Conservation (phyloP, 2,888 invertebrate species). For the Oligia fasciuncula region DNA sequence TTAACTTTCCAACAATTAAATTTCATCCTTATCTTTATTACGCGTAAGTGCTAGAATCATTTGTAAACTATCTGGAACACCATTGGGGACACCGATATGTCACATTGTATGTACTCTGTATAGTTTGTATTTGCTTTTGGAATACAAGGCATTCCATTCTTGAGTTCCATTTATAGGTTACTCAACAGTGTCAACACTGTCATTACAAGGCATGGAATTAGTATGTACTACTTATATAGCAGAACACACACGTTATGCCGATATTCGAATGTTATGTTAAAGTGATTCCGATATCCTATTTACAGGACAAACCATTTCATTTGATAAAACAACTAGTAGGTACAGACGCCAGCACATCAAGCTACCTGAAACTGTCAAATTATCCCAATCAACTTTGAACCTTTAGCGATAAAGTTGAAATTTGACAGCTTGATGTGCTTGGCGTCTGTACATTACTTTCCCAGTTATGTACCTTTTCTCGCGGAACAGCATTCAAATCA, state of each 20-base stretch:
- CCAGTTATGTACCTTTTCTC: too few species aligned
- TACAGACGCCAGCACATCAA: too few species aligned
- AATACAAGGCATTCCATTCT: slow-evolving; percentile 57
- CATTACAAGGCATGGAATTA: not conserved
- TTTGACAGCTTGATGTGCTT: too few species aligned
- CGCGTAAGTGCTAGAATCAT: slow-evolving; percentile 56
- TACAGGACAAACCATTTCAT: not conserved
- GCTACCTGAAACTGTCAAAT: too few species aligned
- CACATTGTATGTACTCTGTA: slow-evolving; percentile 47
- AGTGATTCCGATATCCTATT: not conserved
- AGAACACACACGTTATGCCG: not conserved
- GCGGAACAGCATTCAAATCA: too few species aligned
- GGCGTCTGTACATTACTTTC: too few species aligned
- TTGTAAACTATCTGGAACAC: slow-evolving; percentile 56
- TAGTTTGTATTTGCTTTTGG: slow-evolving; percentile 48
- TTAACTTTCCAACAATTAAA: slow-evolving; percentile 47
- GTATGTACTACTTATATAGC: not conserved
- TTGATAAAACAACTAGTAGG: not conserved
- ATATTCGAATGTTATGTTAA: too few species aligned
- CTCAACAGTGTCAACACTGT: not conserved
- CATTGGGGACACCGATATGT: slow-evolving; percentile 46
- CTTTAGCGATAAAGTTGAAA: too few species aligned
- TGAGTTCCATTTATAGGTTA: slow-evolving; percentile 17
- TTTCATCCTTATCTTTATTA: slow-evolving; percentile 54
- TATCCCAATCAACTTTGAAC: too few species aligned